Evolutionary conservation across 2,113 vertebrate species (phyloP).

Genomic region (Callorhinus ursinus): DNA sequence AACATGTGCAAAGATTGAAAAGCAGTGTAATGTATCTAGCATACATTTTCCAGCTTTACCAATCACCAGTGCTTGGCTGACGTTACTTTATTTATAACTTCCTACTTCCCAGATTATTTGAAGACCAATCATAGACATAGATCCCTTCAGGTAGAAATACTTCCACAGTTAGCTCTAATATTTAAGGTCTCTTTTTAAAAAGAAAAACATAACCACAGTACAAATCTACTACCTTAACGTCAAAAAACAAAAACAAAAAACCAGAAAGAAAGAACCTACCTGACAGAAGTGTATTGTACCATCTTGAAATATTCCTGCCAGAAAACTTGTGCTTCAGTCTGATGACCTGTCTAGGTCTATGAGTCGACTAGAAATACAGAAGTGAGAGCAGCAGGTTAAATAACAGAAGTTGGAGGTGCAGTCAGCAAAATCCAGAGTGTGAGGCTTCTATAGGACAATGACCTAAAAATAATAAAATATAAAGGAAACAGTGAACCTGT

Average conservation of each 20-base stretch:
- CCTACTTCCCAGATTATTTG: neutral
- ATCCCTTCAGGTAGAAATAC: neutral
- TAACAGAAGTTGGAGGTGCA: neutral
- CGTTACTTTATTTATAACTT: neutral
- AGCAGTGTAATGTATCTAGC: neutral
- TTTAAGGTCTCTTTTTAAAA: neutral
- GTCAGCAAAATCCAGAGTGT: neutral
- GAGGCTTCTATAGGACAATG: neutral
- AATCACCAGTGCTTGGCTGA: neutral
- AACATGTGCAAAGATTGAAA: neutral
- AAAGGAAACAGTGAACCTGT: neutral
- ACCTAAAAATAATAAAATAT: neutral
- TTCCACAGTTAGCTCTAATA: neutral
- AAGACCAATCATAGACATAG: neutral
- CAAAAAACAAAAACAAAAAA: neutral
- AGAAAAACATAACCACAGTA: neutral
- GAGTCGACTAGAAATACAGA: neutral
- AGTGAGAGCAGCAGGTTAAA: neutral
- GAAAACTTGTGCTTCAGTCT: neutral
- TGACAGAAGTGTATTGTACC: neutral
- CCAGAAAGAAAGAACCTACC: neutral
- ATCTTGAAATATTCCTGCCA: neutral
- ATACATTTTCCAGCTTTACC: neutral
- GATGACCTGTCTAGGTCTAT: neutral
- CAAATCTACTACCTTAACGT: neutral